These are phyloP conservation scores for Oryctes rhinoceros DNA, from an alignment of 1,140 invertebrate species.

Conservation along the genomic window DNA sequence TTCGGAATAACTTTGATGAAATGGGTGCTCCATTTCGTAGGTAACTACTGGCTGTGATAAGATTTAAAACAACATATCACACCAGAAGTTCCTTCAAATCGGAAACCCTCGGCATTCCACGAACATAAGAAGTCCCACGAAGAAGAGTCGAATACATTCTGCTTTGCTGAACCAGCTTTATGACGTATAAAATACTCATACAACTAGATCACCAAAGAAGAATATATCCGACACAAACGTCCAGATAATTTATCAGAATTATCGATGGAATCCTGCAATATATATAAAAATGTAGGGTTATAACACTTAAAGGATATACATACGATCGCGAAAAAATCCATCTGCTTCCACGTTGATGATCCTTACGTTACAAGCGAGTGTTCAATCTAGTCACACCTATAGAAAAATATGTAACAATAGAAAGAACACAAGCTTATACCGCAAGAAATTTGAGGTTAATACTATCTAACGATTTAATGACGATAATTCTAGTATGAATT, in stretches of 20 bases:
- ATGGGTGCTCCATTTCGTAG: slow-evolving; percentile 58
- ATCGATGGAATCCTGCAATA: neutral
- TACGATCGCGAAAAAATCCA: neutral
- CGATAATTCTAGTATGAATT: neutral
- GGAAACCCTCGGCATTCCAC: slow-evolving; percentile 50
- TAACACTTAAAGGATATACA: neutral
- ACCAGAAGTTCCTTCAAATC: slow-evolving; percentile 61
- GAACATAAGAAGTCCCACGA: slow-evolving; percentile 46
- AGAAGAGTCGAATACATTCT: slow-evolving; percentile 59
- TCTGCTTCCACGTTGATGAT: neutral
- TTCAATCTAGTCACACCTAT: slow-evolving; percentile 59
- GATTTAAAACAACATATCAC: slow-evolving; percentile 59
- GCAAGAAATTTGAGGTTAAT: slow-evolving; percentile 40
- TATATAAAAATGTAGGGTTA: neutral
- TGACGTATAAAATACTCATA: slow-evolving; percentile 60
- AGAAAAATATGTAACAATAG: slow-evolving; percentile 55
- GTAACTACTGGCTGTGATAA: slow-evolving; percentile 62
- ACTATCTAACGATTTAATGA: neutral
- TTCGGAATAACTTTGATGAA: slow-evolving; percentile 40
- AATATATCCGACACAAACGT: slow-evolving; percentile 59
- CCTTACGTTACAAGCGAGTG: slow-evolving; percentile 58
- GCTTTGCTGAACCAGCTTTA: slow-evolving; percentile 63
- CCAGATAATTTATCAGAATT: neutral
- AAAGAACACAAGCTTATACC: slow-evolving; percentile 58
- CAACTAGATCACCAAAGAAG: slow-evolving; percentile 63